A percentile compares a stretch with the other conserved stretches of the same genome.
phyloP scores from a whole-genome alignment of 1,140 invertebrate species.

The Zaprionus vittiger region DNA sequence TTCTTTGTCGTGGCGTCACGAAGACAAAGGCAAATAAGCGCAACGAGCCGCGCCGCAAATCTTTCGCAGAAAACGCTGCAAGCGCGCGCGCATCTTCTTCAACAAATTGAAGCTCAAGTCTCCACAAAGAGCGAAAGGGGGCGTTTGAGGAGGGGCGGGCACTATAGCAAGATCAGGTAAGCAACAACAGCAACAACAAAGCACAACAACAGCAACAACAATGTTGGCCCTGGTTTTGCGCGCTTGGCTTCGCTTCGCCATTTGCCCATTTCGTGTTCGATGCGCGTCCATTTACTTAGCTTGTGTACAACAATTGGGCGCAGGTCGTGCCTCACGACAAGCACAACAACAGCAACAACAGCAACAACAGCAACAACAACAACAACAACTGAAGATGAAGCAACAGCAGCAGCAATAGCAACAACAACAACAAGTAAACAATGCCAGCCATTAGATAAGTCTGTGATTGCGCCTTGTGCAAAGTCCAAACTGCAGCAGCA shows the following conservation, averaged over 20 bases:
- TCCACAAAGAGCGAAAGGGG: background rate
- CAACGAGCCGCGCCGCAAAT: conserved; percentile 58
- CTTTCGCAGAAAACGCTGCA: conserved; percentile 72
- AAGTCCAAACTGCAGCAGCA: conserved; percentile 35
- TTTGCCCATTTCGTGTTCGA: conserved; percentile 71
- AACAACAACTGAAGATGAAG: conserved; percentile 26
- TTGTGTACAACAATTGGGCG: conserved; percentile 77
- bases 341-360: conserved; percentile 44
- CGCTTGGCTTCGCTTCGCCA: conserved; percentile 25
- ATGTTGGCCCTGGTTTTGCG: conserved; percentile 25
- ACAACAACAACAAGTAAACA: conserved; percentile 47
- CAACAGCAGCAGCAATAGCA: conserved; percentile 25
- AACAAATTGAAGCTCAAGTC: conserved; percentile 57
- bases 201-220: conserved; percentile 34
- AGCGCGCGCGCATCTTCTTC: conserved; percentile 70
- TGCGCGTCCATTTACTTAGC: conserved; percentile 73
- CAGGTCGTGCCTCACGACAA: conserved; percentile 79
- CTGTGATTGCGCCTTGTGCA: conserved; percentile 44
- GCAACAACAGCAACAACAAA: conserved; percentile 47
- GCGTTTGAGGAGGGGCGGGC: background rate
- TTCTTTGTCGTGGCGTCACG: conserved; percentile 80
- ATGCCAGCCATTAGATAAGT: conserved; percentile 74
- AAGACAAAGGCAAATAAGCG: conserved; percentile 78
- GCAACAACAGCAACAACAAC: conserved; percentile 30
- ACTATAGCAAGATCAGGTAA: conserved; percentile 20